phyloP scores from a whole-genome alignment of 2,888 invertebrate species.

The Volucella zonaria region DNA sequence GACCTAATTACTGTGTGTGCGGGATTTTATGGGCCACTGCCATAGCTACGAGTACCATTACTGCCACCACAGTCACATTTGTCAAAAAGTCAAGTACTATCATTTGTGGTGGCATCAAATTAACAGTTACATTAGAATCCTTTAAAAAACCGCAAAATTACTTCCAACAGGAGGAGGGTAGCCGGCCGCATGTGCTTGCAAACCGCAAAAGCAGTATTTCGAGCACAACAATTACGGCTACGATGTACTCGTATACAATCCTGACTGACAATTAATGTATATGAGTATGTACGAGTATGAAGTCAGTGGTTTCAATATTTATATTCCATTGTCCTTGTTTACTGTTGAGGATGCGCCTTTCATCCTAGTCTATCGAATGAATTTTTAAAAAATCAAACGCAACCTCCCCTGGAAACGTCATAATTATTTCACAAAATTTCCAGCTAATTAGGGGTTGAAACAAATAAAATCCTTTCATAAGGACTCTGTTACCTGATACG shows the following conservation, averaged over 20 bases:
- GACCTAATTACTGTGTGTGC: conserved; percentile 46
- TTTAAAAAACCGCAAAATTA: conserved; percentile 65
- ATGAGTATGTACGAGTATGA: no score
- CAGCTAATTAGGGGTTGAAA: conserved; percentile 42
- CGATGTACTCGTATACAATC: neutral
- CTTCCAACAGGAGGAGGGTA: conserved; percentile 22
- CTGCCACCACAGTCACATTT: conserved; percentile 50
- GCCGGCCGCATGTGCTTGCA: conserved; percentile 14
- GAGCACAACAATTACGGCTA: conserved; percentile 61
- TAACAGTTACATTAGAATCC: conserved; percentile 69
- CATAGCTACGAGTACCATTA: no score
- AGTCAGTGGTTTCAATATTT: conserved; percentile 31
- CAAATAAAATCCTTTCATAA: conserved; percentile 41
- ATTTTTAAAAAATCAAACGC: conserved; percentile 39
- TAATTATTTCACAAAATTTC: conserved; percentile 54
- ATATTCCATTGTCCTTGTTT: conserved; percentile 51
- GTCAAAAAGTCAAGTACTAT: conserved; percentile 69
- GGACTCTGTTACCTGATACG: conserved; percentile 48
- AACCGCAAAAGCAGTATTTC: conserved; percentile 50
- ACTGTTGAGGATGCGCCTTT: conserved; percentile 40
- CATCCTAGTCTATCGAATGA: conserved; percentile 40
- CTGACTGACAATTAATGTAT: neutral
- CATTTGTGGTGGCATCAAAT: conserved; percentile 70
- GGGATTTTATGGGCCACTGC: neutral
- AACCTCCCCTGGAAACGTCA: conserved; percentile 13